Evolutionary conservation across 1,140 invertebrate genomes (phyloP).

Genomic region (Eurytemora carolleeae): DNA sequence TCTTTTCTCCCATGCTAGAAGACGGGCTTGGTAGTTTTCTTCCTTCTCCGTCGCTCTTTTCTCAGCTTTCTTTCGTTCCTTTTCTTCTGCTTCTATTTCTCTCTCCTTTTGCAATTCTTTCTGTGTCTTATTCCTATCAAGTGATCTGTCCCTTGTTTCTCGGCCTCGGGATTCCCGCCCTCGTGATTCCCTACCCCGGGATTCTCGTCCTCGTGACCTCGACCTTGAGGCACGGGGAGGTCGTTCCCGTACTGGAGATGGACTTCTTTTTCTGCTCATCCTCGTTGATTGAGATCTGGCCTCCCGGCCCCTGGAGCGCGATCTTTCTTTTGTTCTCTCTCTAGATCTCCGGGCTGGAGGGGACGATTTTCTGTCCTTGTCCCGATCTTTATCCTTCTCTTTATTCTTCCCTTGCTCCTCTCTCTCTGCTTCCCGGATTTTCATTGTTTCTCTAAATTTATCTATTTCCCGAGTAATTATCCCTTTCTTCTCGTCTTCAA

Average conservation of each 20-base stretch:
- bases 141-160: not conserved
- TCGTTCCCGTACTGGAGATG: not conserved
- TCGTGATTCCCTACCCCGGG: slow-evolving; percentile 1
- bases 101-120: slow-evolving; percentile 32
- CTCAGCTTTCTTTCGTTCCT: slow-evolving; percentile 71
- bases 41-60: slow-evolving; percentile 35
- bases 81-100: slow-evolving; percentile 72
- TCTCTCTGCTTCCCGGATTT: slow-evolving; percentile 28
- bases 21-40: slow-evolving; percentile 29
- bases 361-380: slow-evolving; percentile 10
- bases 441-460: slow-evolving; percentile 89
- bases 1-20: slow-evolving; percentile 70
- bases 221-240: not conserved
- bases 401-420: slow-evolving; percentile 17
- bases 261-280: not conserved
- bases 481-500: slow-evolving; percentile 75
- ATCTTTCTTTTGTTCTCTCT: slow-evolving; percentile 13
- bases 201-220: not conserved
- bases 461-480: slow-evolving; percentile 87
- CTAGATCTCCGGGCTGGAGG: slow-evolving; percentile 14
- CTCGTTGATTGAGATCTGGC: not conserved
- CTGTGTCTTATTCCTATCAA: not conserved
- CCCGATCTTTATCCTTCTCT: slow-evolving; percentile 16
- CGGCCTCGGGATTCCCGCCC: not conserved
- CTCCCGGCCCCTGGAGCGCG: slow-evolving; percentile 7